phyloP scores from a whole-genome alignment of 2,113 vertebrate genomes.

The Cairina moschata region DNA sequence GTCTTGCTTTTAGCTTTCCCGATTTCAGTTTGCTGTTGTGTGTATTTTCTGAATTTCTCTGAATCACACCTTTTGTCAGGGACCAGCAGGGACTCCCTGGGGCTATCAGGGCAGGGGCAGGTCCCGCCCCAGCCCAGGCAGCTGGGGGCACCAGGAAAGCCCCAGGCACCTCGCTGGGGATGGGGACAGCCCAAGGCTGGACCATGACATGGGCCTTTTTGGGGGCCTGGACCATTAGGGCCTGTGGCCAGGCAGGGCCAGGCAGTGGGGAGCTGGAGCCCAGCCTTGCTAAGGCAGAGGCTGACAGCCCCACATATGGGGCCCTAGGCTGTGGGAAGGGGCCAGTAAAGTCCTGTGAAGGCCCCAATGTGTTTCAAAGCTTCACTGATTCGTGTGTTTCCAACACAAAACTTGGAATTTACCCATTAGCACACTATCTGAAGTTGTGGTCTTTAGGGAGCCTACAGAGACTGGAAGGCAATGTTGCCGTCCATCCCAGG shows the following conservation, averaged over 20 bases:
- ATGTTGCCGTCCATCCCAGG: background rate
- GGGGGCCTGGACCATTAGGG: fast-evolving
- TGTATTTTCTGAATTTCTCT: background rate
- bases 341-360: background rate
- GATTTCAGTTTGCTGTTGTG: background rate
- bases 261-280: background rate
- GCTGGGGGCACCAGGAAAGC: background rate
- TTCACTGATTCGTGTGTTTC: background rate
- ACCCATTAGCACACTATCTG: fast-evolving
- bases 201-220: fast-evolving
- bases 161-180: background rate
- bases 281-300: background rate
- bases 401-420: background rate
- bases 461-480: background rate
- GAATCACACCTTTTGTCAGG: background rate
- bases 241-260: fast-evolving
- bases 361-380: background rate
- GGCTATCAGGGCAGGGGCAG: fast-evolving
- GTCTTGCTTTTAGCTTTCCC: background rate
- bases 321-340: fast-evolving
- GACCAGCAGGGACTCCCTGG: fast-evolving
- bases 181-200: too few relatives aligned
- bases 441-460: background rate
- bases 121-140: too few relatives aligned
- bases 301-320: fast-evolving